phyloP scores from a whole-genome alignment of 1,140 invertebrate species.

The Heliconius nattereri region DNA sequence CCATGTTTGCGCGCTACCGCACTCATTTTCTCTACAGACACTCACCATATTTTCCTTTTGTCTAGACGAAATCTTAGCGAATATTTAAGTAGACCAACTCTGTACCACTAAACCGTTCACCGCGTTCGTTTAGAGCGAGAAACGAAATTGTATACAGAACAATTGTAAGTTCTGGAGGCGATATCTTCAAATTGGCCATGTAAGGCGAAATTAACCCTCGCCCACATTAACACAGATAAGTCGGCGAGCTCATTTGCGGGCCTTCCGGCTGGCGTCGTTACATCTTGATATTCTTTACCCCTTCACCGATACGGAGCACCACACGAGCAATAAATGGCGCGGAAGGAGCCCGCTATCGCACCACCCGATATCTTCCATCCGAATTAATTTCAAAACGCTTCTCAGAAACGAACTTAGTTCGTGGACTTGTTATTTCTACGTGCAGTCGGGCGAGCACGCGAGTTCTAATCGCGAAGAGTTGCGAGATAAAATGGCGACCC shows the following conservation, averaged over 20 bases:
- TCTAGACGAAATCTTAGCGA: constrained; percentile 80
- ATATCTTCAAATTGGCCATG: constrained; percentile 78
- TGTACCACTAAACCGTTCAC: constrained; percentile 33
- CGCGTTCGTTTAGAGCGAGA: constrained; percentile 3
- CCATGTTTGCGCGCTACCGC: constrained; percentile 68
- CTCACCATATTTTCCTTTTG: constrained; percentile 77
- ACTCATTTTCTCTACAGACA: constrained; percentile 71
- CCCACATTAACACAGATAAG: constrained; percentile 79
- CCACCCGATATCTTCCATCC: constrained; percentile 80
- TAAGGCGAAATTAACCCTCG: constrained; percentile 79
- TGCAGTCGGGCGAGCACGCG: constrained; percentile 66
- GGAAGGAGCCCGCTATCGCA: constrained; percentile 77
- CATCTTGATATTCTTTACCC: constrained; percentile 81
- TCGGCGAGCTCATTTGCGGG: constrained; percentile 80
- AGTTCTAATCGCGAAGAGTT: constrained; percentile 77
- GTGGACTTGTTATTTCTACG: constrained; percentile 78
- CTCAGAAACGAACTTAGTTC: constrained; percentile 77
- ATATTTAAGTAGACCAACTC: constrained; percentile 64
- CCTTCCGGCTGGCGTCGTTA: constrained; percentile 78
- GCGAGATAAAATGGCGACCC: constrained; percentile 79
- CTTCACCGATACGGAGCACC: constrained; percentile 74
- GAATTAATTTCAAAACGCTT: constrained; percentile 79
- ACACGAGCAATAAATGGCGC: constrained; percentile 80
- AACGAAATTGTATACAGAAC: constrained; percentile 24
- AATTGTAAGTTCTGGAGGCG: constrained; percentile 52